Conservation (phyloP, 2,888 invertebrate species). For the Oxytorus armatus region DNA sequence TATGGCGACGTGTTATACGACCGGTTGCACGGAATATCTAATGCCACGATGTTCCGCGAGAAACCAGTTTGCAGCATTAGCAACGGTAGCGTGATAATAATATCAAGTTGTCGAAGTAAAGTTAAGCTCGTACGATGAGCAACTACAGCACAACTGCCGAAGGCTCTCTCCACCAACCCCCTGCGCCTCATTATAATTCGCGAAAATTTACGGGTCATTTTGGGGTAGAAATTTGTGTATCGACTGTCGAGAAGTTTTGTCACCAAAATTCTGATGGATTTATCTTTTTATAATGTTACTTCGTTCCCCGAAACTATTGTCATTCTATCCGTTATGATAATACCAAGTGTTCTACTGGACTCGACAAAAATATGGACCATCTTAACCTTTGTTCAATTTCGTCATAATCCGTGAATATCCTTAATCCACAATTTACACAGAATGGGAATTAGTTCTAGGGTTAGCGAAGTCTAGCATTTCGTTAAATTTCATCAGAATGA, state of each 20-base stretch:
- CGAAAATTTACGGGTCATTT: conserved; percentile 49
- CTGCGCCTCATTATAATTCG: conserved; percentile 48
- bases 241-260: neutral
- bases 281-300: neutral
- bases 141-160: conserved; percentile 56
- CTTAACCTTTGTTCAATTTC: too few relatives aligned
- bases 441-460: too few relatives aligned
- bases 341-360: too few relatives aligned
- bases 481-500: too few relatives aligned
- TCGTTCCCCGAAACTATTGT: too few relatives aligned
- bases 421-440: too few relatives aligned
- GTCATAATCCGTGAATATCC: too few relatives aligned
- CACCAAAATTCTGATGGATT: neutral
- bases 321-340: too few relatives aligned
- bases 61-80: conserved; percentile 62
- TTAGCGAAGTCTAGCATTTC: too few relatives aligned
- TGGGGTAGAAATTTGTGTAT: conserved; percentile 44
- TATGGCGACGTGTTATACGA: conserved; percentile 45
- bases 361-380: too few relatives aligned
- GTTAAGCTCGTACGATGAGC: conserved; percentile 53
- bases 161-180: too few relatives aligned
- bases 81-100: conserved; percentile 72
- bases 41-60: conserved; percentile 57
- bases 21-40: conserved; percentile 70
- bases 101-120: conserved; percentile 66